Evolutionary conservation across 2,797 vertebrate species (phyloP).

Genomic region (Pipistrellus pipistrellus): DNA sequence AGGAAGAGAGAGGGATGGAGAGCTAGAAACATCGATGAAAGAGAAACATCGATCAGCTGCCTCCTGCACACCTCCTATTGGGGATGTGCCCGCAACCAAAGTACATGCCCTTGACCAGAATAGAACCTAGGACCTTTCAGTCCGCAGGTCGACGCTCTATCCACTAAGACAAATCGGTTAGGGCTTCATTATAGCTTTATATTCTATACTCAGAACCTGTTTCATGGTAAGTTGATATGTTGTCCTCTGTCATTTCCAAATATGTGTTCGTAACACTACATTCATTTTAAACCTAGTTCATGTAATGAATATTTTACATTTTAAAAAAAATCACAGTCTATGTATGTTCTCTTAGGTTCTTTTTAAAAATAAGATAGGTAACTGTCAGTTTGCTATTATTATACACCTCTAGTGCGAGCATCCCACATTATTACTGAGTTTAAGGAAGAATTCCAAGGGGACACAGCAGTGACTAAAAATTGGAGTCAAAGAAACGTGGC

Average conservation of each 20-base stretch:
- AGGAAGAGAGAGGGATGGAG: too few species aligned
- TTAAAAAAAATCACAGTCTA: neutral
- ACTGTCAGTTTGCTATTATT: neutral
- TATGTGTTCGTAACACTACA: neutral
- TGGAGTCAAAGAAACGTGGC: neutral
- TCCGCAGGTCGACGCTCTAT: too few species aligned
- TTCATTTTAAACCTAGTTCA: neutral
- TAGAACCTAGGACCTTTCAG: too few species aligned
- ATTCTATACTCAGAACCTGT: neutral
- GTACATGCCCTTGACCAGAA: too few species aligned
- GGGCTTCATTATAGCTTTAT: neutral
- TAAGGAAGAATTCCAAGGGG: neutral
- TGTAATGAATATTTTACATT: neutral
- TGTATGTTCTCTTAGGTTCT: neutral
- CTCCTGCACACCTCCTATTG: too few species aligned
- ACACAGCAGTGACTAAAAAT: neutral
- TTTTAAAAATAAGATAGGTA: neutral
- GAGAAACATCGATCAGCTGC: too few species aligned
- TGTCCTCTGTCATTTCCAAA: neutral
- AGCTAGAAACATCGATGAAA: too few species aligned
- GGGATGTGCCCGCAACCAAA: too few species aligned
- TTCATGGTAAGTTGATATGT: neutral
- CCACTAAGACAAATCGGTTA: too few species aligned
- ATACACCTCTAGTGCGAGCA: neutral
- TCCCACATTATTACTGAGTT: neutral